Evolutionary conservation across 2,888 invertebrate species (phyloP).

Genomic region (Patella ulyssiponensis): DNA sequence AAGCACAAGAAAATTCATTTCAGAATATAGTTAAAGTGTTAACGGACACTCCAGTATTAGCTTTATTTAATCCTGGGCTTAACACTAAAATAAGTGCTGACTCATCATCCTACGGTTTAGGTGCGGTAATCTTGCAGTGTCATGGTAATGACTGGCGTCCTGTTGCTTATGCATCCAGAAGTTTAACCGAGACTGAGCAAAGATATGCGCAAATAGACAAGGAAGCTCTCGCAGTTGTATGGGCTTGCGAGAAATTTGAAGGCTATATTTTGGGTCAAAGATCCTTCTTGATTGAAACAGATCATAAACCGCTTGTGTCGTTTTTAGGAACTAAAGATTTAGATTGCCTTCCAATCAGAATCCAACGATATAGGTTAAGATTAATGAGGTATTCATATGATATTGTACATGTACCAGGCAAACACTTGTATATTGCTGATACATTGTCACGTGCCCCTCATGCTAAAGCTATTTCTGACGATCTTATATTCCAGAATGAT

Average conservation of each 20-base stretch:
- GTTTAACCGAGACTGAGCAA: not conserved
- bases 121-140: constrained; percentile 26
- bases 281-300: not conserved
- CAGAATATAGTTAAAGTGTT: constrained; percentile 17
- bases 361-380: not conserved
- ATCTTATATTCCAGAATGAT: not conserved
- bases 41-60: constrained; percentile 21
- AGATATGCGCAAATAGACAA: not conserved
- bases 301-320: not conserved
- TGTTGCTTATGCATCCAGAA: not conserved
- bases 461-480: not conserved
- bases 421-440: constrained; percentile 4
- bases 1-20: not conserved
- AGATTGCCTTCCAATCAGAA: not conserved
- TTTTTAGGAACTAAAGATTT: not conserved
- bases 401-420: constrained; percentile 9
- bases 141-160: constrained; percentile 12
- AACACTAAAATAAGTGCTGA: constrained; percentile 31
- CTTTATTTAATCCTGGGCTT: constrained; percentile 28
- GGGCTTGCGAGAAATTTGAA: not conserved
- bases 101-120: constrained; percentile 26
- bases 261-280: not conserved
- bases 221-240: not conserved
- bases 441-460: constrained; percentile 1
- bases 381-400: not conserved